Evolutionary conservation across 2,797 vertebrate genomes (phyloP).

Genomic region (Spondyliosoma cantharus): DNA sequence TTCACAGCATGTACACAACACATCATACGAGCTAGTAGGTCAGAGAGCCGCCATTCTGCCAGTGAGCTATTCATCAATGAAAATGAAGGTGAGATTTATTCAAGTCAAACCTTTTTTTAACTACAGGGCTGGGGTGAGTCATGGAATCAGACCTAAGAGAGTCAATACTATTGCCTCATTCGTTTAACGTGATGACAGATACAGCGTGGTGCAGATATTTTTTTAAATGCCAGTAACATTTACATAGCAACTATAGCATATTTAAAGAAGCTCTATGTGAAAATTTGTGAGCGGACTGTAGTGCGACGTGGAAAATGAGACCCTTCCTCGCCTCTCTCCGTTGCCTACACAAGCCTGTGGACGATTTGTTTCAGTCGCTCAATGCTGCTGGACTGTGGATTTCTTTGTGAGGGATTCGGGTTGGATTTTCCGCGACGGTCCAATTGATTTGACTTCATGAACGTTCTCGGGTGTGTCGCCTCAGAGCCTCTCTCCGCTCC

Average conservation of each 20-base stretch:
- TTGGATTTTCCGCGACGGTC: no score
- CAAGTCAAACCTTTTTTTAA: conserved; percentile 4
- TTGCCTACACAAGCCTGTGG: no score
- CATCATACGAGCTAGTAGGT: conserved; percentile 25
- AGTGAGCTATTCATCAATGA: conserved; percentile 44
- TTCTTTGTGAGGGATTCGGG: no score
- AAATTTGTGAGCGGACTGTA: no score
- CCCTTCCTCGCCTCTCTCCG: no score
- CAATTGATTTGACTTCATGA: no score
- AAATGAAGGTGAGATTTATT: conserved; percentile 24
- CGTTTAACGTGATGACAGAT: conserved; percentile 12
- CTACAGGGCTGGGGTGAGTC: conserved; percentile 36
- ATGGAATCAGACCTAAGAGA: conserved; percentile 15
- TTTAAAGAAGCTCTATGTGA: no score
- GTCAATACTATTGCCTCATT: conserved; percentile 18
- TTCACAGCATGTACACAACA: conserved; percentile 25
- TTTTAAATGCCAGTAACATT: neutral
- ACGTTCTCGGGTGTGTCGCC: no score
- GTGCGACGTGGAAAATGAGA: no score
- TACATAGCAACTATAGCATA: neutral
- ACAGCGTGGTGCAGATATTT: neutral
- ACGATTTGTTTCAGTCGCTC: no score
- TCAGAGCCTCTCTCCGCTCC: no score
- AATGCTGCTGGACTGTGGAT: no score
- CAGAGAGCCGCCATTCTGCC: conserved; percentile 19